Evolutionary conservation across 2,888 invertebrate species (phyloP), one percentile per base, ranked within the genome.

Genomic region (Philereme transversata): DNA sequence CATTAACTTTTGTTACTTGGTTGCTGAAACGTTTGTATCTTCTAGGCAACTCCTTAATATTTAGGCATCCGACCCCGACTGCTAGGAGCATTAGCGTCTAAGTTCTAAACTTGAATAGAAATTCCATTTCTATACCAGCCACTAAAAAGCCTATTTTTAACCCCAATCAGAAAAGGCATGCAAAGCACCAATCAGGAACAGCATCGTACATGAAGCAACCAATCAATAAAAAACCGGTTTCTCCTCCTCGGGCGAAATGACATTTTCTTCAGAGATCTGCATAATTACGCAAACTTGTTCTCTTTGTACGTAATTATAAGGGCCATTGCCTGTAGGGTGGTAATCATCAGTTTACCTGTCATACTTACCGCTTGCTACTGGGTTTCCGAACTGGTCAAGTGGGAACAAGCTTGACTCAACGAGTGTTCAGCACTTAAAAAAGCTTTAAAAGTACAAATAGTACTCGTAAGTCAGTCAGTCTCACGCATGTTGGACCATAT

Each of bases 321-420:
- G 71, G 57, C 65, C 59, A 62, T 63, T 57, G 73, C 76, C 77
- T 64, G 64, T 55, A 67, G 73, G 79, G 80, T 70, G 63, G 67
- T 71, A 83, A 84, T 83, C 78, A 80, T 72, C 70, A 64, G 72
- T 70, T 76, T 69, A 69, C 71, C 68, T 74, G 76, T 74, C 74
- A 74, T 72, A 72, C 71, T 73, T 72, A 55, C 65, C 56, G 62
- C 60, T 54, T 47, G 78, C 81, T 81, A 79, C 83, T 74, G 77
- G 73, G 65, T 69, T 64, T 62, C 55, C 51, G 44, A 62, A 64
- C 11, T 34, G 41, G 50, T 38, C 38, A 41, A 45, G 54, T 34
- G 38, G 41, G 57, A 43, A 22, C 22, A 22, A 2, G 22, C 22
- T 22, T 22, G 22, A 22, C 3, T 22, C 22, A 22, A 22, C 22